Conservation (phyloP, 2,797 vertebrate species). For the Enteromius trimaculatus region DNA sequence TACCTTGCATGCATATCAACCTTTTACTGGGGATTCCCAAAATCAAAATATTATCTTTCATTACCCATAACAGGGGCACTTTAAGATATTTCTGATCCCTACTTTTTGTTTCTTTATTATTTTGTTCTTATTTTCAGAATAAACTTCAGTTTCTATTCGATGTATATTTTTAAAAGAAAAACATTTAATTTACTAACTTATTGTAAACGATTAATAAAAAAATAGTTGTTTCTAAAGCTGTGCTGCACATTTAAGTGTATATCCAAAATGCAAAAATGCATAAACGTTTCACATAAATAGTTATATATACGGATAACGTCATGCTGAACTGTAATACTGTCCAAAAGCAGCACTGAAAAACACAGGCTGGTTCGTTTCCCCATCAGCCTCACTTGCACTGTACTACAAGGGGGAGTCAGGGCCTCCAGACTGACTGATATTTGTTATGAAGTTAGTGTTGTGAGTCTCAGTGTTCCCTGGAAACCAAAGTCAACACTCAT, state of each 20-base stretch:
- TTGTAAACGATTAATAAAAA: not conserved
- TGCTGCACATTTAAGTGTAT: not conserved
- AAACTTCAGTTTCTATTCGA: not conserved
- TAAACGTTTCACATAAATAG: not conserved
- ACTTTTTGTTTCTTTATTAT: not conserved
- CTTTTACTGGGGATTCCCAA: too few species aligned
- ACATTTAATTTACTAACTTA: not conserved
- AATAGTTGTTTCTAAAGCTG: not conserved
- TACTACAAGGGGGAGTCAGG: slow-evolving; percentile 57
- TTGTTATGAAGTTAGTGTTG: slow-evolving; percentile 74
- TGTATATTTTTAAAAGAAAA: too few species aligned
- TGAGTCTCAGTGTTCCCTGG: slow-evolving; percentile 70
- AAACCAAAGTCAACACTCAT: slow-evolving; percentile 71
- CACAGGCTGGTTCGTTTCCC: slow-evolving; percentile 35
- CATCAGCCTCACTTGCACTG: slow-evolving; percentile 41
- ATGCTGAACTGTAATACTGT: slow-evolving; percentile 23
- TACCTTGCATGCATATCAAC: too few species aligned
- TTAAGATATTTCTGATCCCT: not conserved
- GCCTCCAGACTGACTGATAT: slow-evolving; percentile 68
- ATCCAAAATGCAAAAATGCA: not conserved
- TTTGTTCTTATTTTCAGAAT: not conserved
- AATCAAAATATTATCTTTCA: too few species aligned
- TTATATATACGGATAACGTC: not conserved
- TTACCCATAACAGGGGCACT: too few species aligned
- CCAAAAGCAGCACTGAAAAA: slow-evolving; percentile 21